Evolutionary conservation across 92 coral and sea anemone genomes (phyloP).

Genomic region (Isaurus tuberculatus): DNA sequence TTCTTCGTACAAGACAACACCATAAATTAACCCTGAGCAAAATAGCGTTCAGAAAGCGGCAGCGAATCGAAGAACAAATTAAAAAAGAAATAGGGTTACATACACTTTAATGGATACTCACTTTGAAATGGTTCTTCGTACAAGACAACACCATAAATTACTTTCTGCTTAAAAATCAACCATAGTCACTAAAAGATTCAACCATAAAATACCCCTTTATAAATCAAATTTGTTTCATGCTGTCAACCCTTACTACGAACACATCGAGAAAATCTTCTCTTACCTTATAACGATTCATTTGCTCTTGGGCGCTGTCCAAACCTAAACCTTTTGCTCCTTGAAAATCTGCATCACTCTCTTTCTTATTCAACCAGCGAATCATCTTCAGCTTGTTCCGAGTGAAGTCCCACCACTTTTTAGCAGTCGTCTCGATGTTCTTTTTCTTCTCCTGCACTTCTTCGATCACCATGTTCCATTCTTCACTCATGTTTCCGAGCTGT

Average conservation of each 20-base stretch:
- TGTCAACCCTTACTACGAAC: neutral
- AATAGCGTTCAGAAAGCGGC: too few relatives aligned
- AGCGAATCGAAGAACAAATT: too few relatives aligned
- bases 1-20: too few relatives aligned
- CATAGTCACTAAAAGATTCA: too few relatives aligned
- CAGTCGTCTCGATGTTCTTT: constrained; percentile 91
- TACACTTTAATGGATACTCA: too few relatives aligned
- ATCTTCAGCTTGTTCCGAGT: constrained; percentile 97
- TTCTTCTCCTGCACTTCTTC: constrained; percentile 90
- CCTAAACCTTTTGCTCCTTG: constrained; percentile 65
- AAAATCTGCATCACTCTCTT: constrained; percentile 89
- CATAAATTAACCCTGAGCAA: too few relatives aligned
- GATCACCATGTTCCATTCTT: constrained; percentile 90
- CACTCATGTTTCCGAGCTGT: constrained; percentile 82
- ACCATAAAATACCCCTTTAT: too few relatives aligned
- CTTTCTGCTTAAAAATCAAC: too few relatives aligned
- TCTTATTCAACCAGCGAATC: constrained; percentile 97
- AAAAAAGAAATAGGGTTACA: too few relatives aligned
- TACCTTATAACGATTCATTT: constrained; percentile 90
- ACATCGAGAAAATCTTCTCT: neutral
- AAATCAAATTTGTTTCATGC: neutral
- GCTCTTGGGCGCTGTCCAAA: constrained; percentile 91
- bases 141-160: too few relatives aligned
- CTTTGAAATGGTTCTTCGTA: too few relatives aligned
- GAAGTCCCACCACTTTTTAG: constrained; percentile 99